These are phyloP conservation scores for Lysiphlebus fabarum DNA, from an alignment of 1,140 invertebrate species.

Conservation along the genomic window DNA sequence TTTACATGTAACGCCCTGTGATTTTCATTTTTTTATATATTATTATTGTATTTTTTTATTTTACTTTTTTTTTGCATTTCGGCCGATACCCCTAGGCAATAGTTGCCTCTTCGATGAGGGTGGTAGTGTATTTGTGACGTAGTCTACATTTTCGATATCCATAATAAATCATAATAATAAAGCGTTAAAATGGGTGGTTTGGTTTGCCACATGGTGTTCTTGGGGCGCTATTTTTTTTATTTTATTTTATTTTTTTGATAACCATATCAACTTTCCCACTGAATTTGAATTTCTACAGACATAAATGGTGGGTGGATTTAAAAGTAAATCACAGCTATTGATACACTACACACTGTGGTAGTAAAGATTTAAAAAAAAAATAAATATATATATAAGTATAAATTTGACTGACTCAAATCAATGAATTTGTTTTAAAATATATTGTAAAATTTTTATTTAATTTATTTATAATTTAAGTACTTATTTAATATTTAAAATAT, in stretches of 20 bases:
- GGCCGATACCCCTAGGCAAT: slow-evolving; percentile 23
- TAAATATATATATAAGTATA: no score
- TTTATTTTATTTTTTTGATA: slow-evolving; percentile 19
- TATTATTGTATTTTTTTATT: slow-evolving; percentile 2
- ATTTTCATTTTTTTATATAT: slow-evolving; percentile 20
- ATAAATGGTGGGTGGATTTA: neutral
- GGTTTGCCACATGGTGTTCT: slow-evolving; percentile 38
- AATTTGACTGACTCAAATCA: no score
- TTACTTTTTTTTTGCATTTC: neutral
- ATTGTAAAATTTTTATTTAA: no score
- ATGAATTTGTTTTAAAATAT: no score
- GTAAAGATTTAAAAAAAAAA: no score
- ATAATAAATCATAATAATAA: slow-evolving; percentile 44
- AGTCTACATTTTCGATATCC: slow-evolving; percentile 34
- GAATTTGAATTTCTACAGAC: slow-evolving; percentile 32
- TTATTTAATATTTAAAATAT: no score
- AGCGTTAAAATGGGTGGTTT: slow-evolving; percentile 44
- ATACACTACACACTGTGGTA: no score
- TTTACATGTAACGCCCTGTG: slow-evolving; percentile 12
- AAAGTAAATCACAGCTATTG: slow-evolving; percentile 2
- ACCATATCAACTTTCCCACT: slow-evolving; percentile 24
- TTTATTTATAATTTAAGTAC: no score
- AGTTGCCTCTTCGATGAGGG: slow-evolving; percentile 30
- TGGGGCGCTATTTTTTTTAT: slow-evolving; percentile 9
- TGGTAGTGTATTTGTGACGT: slow-evolving; percentile 26